Conservation (phyloP, 2,888 invertebrate genomes). For the Cerceris rybyensis region DNA sequence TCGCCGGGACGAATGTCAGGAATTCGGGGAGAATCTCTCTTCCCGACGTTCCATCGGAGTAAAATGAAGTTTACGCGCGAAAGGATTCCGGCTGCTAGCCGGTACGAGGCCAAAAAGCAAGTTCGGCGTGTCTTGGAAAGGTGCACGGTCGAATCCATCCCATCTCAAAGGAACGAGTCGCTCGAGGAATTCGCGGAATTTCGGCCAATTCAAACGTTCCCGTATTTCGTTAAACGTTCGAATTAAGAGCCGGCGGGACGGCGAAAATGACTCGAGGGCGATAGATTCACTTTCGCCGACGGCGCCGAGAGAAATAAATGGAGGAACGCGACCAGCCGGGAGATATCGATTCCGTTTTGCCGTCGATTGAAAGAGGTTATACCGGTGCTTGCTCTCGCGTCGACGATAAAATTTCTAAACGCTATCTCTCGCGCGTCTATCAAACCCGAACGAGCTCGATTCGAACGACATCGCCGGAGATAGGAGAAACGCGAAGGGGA, state of each 20-base stretch:
- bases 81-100: constrained; percentile 31
- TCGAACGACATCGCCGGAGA: not conserved
- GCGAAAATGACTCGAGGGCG: too few relatives aligned
- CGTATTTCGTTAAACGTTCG: constrained; percentile 21
- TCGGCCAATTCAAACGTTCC: constrained; percentile 13
- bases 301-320: too few relatives aligned
- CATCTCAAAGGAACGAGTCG: constrained; percentile 15
- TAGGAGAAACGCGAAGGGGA: not conserved
- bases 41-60: constrained; percentile 53
- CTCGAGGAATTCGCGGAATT: constrained; percentile 44
- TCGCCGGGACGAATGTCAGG: constrained; percentile 42
- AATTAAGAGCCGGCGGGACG: constrained; percentile 1
- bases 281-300: too few relatives aligned
- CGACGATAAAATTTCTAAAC: too few relatives aligned
- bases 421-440: too few relatives aligned
- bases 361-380: too few relatives aligned
- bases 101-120: constrained; percentile 21
- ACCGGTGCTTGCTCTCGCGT: not conserved
- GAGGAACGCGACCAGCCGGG: too few relatives aligned
- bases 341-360: too few relatives aligned
- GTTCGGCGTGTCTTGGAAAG: constrained; percentile 9
- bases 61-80: constrained; percentile 60
- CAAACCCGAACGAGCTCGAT: too few relatives aligned
- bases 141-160: constrained; percentile 8
- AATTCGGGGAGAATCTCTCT: constrained; percentile 52